Conservation (phyloP, 2,888 invertebrate species). For the Nymphalis urticae region DNA sequence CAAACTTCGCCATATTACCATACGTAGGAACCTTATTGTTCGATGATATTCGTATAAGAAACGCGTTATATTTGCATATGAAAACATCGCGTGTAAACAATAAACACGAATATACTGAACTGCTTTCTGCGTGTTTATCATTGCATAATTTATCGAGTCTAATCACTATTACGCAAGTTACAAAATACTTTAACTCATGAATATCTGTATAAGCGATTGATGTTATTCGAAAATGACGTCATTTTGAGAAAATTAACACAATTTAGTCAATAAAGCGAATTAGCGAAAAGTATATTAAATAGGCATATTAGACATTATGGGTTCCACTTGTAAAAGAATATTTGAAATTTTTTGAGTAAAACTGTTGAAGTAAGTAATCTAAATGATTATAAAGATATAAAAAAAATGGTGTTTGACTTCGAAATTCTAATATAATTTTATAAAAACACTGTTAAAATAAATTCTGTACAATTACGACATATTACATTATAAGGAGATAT, state of each 20-base stretch:
- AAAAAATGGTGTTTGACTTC: too few species aligned
- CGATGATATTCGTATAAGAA: slow-evolving; percentile 12
- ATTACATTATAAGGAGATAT: too few species aligned
- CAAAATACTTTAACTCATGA: slow-evolving; percentile 8
- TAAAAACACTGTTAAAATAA: too few species aligned
- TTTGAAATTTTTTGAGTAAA: too few species aligned
- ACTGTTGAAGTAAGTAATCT: too few species aligned
- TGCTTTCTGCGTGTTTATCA: slow-evolving; percentile 31
- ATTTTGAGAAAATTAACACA: not conserved
- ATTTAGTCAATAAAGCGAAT: too few species aligned
- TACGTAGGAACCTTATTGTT: not conserved
- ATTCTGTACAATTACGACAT: too few species aligned
- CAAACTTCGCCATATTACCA: not conserved
- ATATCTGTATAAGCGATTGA: not conserved
- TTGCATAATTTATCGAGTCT: slow-evolving; percentile 32
- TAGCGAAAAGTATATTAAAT: too few species aligned
- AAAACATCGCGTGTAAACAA: slow-evolving; percentile 41
- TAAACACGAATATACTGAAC: slow-evolving; percentile 30
- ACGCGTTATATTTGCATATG: slow-evolving; percentile 32
- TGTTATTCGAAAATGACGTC: not conserved
- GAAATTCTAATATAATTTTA: too few species aligned
- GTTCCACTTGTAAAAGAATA: too few species aligned
- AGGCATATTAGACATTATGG: too few species aligned
- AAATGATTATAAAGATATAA: too few species aligned
- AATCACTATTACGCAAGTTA: slow-evolving; percentile 27